A percentile compares a stretch with the other conserved stretches of the same genome.
Evolutionary conservation across 2,113 vertebrate genomes (phyloP).

Genomic region (Bostrychus sinensis): DNA sequence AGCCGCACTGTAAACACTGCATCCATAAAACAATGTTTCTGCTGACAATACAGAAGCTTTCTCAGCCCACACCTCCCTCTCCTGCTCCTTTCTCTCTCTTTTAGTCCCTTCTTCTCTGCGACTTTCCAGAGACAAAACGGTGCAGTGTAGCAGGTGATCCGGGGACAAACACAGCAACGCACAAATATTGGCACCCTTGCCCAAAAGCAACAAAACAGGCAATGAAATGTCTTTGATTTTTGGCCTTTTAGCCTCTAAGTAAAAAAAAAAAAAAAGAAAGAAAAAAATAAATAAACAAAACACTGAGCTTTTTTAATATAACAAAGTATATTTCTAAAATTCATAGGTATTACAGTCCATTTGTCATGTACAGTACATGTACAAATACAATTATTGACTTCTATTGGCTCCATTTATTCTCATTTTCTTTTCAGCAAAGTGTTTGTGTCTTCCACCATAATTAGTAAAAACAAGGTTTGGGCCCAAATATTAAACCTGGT

Average conservation of each 20-base stretch:
- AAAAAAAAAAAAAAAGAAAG: background rate
- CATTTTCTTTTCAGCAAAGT: no score
- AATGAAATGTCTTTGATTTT: background rate
- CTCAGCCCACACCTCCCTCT: slow-evolving; percentile 20
- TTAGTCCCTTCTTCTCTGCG: slow-evolving; percentile 24
- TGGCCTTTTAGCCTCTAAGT: slow-evolving; percentile 3
- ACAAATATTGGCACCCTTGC: background rate
- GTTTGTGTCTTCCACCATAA: no score
- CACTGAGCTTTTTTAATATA: no score
- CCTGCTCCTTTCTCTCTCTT: background rate
- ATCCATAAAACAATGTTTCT: slow-evolving; percentile 74
- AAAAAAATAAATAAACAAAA: no score
- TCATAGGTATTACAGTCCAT: no score
- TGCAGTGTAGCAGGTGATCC: slow-evolving; percentile 48
- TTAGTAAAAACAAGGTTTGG: no score
- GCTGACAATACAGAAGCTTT: slow-evolving; percentile 70
- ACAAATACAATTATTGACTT: no score
- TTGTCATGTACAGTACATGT: no score
- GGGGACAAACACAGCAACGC: slow-evolving; percentile 2
- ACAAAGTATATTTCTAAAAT: no score
- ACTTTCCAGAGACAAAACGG: slow-evolving; percentile 17
- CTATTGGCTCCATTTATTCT: no score
- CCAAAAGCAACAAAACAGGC: background rate
- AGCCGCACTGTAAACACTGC: slow-evolving; percentile 55
- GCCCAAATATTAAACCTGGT: no score